Base-by-base conservation (phyloP, 2,113 vertebrate species). In the Centropus bengalensis region DNA sequence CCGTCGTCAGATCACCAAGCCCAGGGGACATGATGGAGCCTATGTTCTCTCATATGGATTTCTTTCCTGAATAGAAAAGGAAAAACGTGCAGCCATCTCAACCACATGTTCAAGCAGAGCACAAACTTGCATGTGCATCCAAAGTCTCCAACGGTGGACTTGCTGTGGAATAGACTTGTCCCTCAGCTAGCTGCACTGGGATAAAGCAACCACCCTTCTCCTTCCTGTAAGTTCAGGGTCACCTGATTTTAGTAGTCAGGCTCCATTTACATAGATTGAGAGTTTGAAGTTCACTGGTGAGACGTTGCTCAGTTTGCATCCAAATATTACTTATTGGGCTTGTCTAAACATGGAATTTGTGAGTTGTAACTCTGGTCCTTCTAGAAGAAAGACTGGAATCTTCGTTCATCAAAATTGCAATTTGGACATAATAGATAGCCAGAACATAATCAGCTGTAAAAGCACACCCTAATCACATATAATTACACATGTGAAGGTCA, bases 1-100 rank as follows among this genome's bases (percentile, higher is more conserved):
- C 21, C 14, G 11, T 32, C 55, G 22, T 7, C 36, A 42, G 21
- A 63, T 44, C 33, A 7, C 62, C 49, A 63, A 44, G 55, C 42
- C 62, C 42, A 69, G 55, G 75, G 42, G 55, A 60, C 28, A 4
- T 12, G 26, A 10, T 26, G 28, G 40, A 91, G 18, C 40, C 42
- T 0, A 0, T 32, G 18, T 13, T 80, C 14, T 22, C 14, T 10
- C 33, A 5, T 26, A 33, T 32, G 60, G 16, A 32, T 54, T 79
- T 40, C 18, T 59, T 73, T 54, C 16, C 38, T 24, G 27, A 60
- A 60, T 8, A 55, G 38, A 60, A 67, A 58, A 83, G 70, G 30
- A 15, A 40, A 49, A 54, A 54, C 36, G 8, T 4, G 18, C 44
- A 24, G 12, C 44, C 27, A 17, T 38, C 44, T 59, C 70, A 64